phyloP scores from a whole-genome alignment of 2,888 invertebrate genomes.

The Hanleya hanleyi region DNA sequence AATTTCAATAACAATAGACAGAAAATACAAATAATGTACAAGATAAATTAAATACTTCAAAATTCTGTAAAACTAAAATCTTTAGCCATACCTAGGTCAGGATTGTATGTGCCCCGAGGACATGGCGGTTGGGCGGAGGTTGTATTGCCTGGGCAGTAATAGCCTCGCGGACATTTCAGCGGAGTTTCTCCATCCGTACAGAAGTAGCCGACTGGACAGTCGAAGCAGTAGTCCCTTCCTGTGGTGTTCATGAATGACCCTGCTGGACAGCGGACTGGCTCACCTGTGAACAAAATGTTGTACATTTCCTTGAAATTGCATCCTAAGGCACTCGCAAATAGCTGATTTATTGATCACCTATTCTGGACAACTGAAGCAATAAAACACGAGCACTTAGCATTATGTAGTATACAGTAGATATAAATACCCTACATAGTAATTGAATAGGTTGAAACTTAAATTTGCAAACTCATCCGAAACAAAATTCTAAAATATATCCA shows the following conservation, averaged over 20 bases:
- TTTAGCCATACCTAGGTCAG: slow-evolving; percentile 51
- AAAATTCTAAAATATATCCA: no score
- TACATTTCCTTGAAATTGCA: no score
- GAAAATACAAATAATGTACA: no score
- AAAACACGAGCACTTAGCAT: no score
- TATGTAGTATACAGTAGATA: no score
- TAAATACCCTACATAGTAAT: no score
- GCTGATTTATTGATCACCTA: no score
- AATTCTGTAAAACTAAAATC: neutral
- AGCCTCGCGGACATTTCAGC: slow-evolving; percentile 59
- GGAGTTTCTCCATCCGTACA: slow-evolving; percentile 62
- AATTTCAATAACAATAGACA: no score
- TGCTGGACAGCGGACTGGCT: slow-evolving; percentile 60
- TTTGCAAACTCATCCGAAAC: no score
- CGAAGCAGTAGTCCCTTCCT: slow-evolving; percentile 49
- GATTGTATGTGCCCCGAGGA: slow-evolving; percentile 68
- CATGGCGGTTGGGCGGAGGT: slow-evolving; percentile 60
- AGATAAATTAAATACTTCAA: neutral
- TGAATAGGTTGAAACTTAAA: no score
- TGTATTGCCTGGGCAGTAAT: slow-evolving; percentile 70
- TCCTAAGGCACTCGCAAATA: no score
- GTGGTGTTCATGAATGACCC: slow-evolving; percentile 62
- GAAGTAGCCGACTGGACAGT: slow-evolving; percentile 68
- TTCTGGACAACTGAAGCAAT: no score
- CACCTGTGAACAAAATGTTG: slow-evolving; percentile 45